Evolutionary conservation across 2,797 vertebrate species (phyloP), one percentile per base, ranked within the genome.

Genomic region (Anisognathus igniventris): DNA sequence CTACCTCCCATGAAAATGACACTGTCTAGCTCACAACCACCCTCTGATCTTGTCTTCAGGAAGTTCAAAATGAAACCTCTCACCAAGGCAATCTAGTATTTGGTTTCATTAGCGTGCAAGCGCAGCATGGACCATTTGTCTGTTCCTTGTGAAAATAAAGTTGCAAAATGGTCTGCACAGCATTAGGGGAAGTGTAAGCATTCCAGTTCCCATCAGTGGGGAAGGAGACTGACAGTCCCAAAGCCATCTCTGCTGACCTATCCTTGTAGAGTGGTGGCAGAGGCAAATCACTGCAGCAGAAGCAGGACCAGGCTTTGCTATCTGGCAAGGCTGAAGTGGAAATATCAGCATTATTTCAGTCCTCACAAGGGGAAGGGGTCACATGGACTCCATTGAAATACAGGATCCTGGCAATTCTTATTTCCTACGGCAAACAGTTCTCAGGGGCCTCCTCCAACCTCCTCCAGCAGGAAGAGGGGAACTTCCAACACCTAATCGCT

Each of bases 401-500:
- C 27, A 81, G n/a, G 58, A 86, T 84, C 73, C 78, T 75, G 33
- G 87, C 78, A 88, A 80, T 66, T 58, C 56, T 68, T 58, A 66
- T 75, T 94, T 93, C 95, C 95, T 94, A 33, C 27, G 0, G 67
- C 78, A 86, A 93, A 90, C 70, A 28, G 79, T 61, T 95, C 92
- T 93, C 91, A 75, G 58, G 89, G 82, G 93, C 51, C 85, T 93
- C 76, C 45, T 91, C 75, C 72, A 93, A 56, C 50, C 89, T 92
- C 68, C 91, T 74, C 89, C 48, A 5, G 92, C 93, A 96, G 92
- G 93, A 96, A 96, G 87, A 86, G 31, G 31, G 58, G 82, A 94
- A 86, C 85, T 73, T 94, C 82, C 60, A 45, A 75, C 95, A 94
- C 91, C 90, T 96, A 7, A 91, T 94, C 1, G 27, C 86, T 95